phyloP scores from a whole-genome alignment of 2,797 vertebrate genomes.

The Gymnothorax javanicus region DNA sequence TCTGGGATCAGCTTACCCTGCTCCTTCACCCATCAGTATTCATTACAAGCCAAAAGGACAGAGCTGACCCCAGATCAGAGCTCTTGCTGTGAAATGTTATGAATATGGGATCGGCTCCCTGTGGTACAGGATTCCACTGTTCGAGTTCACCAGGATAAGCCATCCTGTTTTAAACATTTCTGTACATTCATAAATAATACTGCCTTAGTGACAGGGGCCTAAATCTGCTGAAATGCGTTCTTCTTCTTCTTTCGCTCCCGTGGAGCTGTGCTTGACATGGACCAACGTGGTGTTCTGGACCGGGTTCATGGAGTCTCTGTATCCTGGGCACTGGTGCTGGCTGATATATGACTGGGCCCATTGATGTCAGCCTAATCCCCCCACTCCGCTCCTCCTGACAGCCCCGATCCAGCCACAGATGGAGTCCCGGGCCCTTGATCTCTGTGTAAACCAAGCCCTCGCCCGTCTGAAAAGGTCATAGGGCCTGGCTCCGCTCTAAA shows the following conservation, averaged over 20 bases:
- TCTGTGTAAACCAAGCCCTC: slow-evolving; percentile 38
- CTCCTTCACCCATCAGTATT: too few species aligned
- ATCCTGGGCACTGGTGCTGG: slow-evolving; percentile 14
- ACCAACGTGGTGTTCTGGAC: background rate
- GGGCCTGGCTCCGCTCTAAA: slow-evolving; percentile 29
- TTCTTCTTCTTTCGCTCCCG: background rate
- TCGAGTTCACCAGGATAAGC: background rate
- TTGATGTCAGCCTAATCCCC: slow-evolving; percentile 28
- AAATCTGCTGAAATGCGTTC: background rate
- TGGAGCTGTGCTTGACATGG: background rate
- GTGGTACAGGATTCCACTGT: background rate
- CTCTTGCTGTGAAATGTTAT: too few species aligned
- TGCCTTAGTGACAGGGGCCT: background rate
- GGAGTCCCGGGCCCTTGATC: slow-evolving; percentile 35
- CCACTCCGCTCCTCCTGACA: slow-evolving; percentile 9
- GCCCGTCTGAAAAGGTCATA: slow-evolving; percentile 33
- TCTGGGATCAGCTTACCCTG: too few species aligned
- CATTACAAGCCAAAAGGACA: too few species aligned
- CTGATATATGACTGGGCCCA: slow-evolving; percentile 37
- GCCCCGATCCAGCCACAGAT: slow-evolving; percentile 33
- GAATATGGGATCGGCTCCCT: background rate
- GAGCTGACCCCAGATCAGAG: too few species aligned
- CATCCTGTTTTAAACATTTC: slow-evolving; percentile 12
- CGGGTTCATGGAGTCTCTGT: background rate
- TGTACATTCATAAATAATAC: background rate